Conservation (phyloP, 2,797 vertebrate species). For the Danio choprae region DNA sequence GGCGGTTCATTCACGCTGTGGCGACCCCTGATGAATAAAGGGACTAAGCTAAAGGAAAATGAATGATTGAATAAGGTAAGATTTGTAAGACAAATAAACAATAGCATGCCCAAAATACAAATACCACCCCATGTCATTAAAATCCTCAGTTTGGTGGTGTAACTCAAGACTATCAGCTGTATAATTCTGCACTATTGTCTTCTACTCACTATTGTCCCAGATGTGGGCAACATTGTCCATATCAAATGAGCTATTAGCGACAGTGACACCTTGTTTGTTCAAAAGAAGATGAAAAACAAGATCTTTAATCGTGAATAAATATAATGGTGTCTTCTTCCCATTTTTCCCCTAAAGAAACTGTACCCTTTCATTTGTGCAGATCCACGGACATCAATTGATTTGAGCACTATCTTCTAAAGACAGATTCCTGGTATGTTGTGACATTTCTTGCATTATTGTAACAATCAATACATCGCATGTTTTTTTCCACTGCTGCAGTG, state of each 20-base stretch:
- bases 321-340: not conserved
- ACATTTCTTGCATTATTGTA: not conserved
- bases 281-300: slow-evolving; percentile 2
- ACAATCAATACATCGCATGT: not conserved
- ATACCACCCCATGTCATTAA: not conserved
- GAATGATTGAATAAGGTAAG: not conserved
- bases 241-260: not conserved
- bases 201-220: not conserved
- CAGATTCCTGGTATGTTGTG: not conserved
- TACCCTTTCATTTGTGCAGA: not conserved
- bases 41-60: too few species aligned
- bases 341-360: not conserved
- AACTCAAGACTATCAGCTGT: not conserved
- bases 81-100: not conserved
- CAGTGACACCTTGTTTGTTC: not conserved
- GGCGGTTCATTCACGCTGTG: too few species aligned
- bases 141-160: not conserved
- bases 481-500: not conserved
- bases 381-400: slow-evolving; percentile 15
- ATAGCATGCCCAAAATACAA: not conserved
- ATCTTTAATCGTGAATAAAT: not conserved
- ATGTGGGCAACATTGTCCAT: not conserved
- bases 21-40: too few species aligned
- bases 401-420: not conserved
- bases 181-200: not conserved